phyloP scores from a whole-genome alignment of 1,140 invertebrate genomes.

The Lepidotrigona ventralis region DNA sequence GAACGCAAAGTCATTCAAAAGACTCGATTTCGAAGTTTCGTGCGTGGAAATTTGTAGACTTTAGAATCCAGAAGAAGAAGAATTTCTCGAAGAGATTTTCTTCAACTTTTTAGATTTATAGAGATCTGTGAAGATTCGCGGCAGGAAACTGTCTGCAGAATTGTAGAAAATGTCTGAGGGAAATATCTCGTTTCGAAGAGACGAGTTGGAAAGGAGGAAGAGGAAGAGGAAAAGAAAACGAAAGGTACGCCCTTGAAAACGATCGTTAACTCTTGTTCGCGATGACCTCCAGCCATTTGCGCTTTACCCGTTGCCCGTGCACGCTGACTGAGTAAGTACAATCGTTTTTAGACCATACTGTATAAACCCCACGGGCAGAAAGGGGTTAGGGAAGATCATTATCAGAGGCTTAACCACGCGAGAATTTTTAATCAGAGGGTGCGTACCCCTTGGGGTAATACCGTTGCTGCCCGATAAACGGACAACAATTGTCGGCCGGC shows the following conservation, averaged over 20 bases:
- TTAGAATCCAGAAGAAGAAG: no score
- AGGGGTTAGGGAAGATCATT: slow-evolving; percentile 79
- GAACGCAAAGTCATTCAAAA: no score
- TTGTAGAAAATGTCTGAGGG: background rate
- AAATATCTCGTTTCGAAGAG: background rate
- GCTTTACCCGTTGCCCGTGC: slow-evolving; percentile 65
- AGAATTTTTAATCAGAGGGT: slow-evolving; percentile 82
- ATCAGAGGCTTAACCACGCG: slow-evolving; percentile 81
- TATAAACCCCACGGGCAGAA: slow-evolving; percentile 75
- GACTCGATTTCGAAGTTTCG: no score
- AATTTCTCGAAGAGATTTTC: background rate
- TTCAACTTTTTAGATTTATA: no score
- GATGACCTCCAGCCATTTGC: slow-evolving; percentile 74
- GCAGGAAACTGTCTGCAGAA: background rate
- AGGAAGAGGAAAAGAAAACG: slow-evolving; percentile 35
- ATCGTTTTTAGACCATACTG: slow-evolving; percentile 76
- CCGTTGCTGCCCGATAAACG: slow-evolving; percentile 64
- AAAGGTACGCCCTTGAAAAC: slow-evolving; percentile 45
- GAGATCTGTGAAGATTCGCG: no score
- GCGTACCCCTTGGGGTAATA: slow-evolving; percentile 78
- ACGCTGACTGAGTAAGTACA: slow-evolving; percentile 78
- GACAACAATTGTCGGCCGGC: slow-evolving; percentile 65
- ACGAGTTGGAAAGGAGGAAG: background rate
- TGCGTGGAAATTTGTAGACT: no score
- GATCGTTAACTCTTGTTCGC: slow-evolving; percentile 71